Percentiles rank a stretch among this genome's conserved stretches.
phyloP scores from a whole-genome alignment of 2,888 invertebrate genomes.

The Drosophila meridiana region DNA sequence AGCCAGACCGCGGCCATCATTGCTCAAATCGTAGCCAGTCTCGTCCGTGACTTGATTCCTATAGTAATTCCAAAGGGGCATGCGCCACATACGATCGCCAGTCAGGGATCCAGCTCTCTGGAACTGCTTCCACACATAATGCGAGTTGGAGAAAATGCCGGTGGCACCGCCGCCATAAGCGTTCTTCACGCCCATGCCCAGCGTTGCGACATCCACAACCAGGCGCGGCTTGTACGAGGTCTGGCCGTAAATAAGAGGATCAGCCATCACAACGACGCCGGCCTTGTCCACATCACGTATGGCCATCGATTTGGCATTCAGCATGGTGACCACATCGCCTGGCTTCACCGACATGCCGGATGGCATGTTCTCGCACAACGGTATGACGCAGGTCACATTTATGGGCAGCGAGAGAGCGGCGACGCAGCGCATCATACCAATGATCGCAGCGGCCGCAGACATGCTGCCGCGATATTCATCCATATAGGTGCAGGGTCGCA shows the following conservation, averaged over 20 bases:
- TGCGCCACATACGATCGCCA: constrained; percentile 88
- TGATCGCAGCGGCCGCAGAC: constrained; percentile 88
- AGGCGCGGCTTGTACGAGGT: constrained; percentile 86
- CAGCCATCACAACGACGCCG: constrained; percentile 92
- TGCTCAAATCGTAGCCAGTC: constrained; percentile 86
- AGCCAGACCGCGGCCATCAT: constrained; percentile 87
- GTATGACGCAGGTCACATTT: constrained; percentile 86
- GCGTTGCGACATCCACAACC: constrained; percentile 87
- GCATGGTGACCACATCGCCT: constrained; percentile 84
- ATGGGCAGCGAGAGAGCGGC: constrained; percentile 86
- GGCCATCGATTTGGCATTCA: constrained; percentile 86
- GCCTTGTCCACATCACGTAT: constrained; percentile 88
- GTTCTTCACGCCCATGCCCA: constrained; percentile 85
- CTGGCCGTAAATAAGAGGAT: constrained; percentile 92
- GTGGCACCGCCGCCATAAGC: constrained; percentile 87
- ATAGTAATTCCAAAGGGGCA: constrained; percentile 86
- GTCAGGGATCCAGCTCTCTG: constrained; percentile 86
- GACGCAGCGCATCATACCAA: constrained; percentile 86
- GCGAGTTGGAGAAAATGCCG: constrained; percentile 87
- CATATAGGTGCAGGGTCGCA: constrained; percentile 72
- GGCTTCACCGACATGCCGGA: constrained; percentile 87
- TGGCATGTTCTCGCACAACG: constrained; percentile 86
- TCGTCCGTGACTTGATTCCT: constrained; percentile 78
- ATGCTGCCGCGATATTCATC: constrained; percentile 86
- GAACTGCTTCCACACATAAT: constrained; percentile 86